Base-by-base conservation (phyloP, 2,888 invertebrate species). In the Nasonia oneida region DNA sequence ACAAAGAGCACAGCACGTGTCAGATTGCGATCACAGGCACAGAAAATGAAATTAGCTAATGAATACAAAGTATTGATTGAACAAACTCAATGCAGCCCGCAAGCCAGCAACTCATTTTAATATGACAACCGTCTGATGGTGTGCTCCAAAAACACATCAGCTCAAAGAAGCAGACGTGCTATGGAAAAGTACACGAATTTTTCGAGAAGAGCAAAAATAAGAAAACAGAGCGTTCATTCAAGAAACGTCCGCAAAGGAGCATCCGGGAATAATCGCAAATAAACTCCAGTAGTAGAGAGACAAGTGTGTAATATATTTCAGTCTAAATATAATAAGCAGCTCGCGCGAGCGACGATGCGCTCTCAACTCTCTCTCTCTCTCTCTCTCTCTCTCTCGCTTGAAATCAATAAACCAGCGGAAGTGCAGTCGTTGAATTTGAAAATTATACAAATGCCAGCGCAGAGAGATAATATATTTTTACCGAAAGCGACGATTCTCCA, bases 391-490 rank as follows among this genome's bases (percentile, higher is more conserved):
- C 50, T 14, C 53, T 53, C 50, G 1, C 50, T 57, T 33, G 14
- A 67, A 67, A 67, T 67, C 67, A 67, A 67, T 67, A 67, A 67
- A 67, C 12, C 29, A 67, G 29, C 33, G n/a, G 67, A 23, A 33
- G 12, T 67, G 10, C n/a, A 67, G 29, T 33, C 33, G 4, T 0
- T 67, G 14, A 67, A 67, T 33, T 67, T 67, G 1, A 14, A 67
- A 67, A 67, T 29, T 14, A n/a, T 12, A 57, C 29, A 8, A 33
- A 33, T 33, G 67, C 12, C 57, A n/a, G 4, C 1, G 57, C 12
- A 10, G 33, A n/a, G 8, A 61, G n/a, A 6, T 5, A 8, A 15
- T 61, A 61, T 67, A 14, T 33, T 67, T 29, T 67, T 67, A 67
- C 67, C 67, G 33, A 29, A 67, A 29, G 4, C 67, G n/a, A 57